Evolutionary conservation across 2,113 vertebrate genomes (phyloP), one percentile per base, ranked within the genome.

Genomic region (Otocyon megalotis): DNA sequence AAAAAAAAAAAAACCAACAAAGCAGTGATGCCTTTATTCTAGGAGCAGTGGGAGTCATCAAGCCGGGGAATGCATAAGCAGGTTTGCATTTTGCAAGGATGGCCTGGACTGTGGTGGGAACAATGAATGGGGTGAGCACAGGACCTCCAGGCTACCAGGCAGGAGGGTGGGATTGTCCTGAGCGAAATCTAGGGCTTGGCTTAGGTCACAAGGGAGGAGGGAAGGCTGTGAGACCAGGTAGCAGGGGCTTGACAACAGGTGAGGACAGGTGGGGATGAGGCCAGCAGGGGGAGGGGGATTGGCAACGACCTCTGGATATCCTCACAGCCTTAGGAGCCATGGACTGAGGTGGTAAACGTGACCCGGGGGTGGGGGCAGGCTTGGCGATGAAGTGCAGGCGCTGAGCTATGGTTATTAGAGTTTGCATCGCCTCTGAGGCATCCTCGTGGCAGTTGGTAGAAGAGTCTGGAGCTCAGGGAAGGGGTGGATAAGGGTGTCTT

Each of bases 191-290:
- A 50, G 85, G 37, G 28, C 16, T 13, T 22, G 58, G 54, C 14
- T 32, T 35, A 16, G 37, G 50, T n/a, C 62, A 6, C 3, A 56
- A n/a, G 24, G 67, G 65, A 56, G 83, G 35, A 37, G 50, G 63
- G 30, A 28, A n/a, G 4, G 26, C 19, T 2, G 22, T 20, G 72
- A 63, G n/a, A 20, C 14, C 43, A 0, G 3, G 14, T 43, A 14
- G 17, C 77, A 77, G 13, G 19, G 30, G 24, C 1, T 10, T 28
- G 14, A 43, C 43, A 43, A 43, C 43, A 43, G 43, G 43, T 43
- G 43, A 8, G 15, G 56, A 37, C 19, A 32, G 43, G 0, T 8
- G 9, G 3, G 24, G 20, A 2, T 24, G 32, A 69, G 0, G 0
- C 28, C 0, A 9, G 58, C 3, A 71, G 3, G 22, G 14, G 24